phyloP scores from a whole-genome alignment of 2,888 invertebrate species.

The Acanthosoma haemorrhoidale region DNA sequence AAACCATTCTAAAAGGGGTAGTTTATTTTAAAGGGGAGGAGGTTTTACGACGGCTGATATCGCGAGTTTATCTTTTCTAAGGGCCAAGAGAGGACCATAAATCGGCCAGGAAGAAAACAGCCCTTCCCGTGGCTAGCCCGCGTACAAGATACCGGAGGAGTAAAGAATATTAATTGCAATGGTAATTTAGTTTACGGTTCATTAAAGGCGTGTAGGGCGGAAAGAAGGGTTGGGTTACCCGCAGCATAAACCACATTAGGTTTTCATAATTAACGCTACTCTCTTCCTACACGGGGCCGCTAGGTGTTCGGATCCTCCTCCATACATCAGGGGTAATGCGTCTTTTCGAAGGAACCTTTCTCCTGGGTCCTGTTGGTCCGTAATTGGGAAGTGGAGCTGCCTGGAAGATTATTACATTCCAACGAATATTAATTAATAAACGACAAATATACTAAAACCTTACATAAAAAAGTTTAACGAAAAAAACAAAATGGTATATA shows the following conservation, averaged over 20 bases:
- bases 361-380: too few relatives aligned
- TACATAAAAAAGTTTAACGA: too few relatives aligned
- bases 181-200: slow-evolving; percentile 55
- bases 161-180: slow-evolving; percentile 40
- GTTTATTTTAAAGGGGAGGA: slow-evolving; percentile 6
- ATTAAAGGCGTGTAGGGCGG: slow-evolving; percentile 46
- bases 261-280: slow-evolving; percentile 11
- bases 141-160: background rate
- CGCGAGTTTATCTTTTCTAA: slow-evolving; percentile 33
- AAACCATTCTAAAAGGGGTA: slow-evolving; percentile 21
- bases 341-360: too few relatives aligned
- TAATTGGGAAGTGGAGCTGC: too few relatives aligned
- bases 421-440: too few relatives aligned
- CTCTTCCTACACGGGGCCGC: background rate
- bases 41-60: slow-evolving; percentile 24
- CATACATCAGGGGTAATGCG: too few relatives aligned
- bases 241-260: slow-evolving; percentile 2
- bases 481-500: too few relatives aligned
- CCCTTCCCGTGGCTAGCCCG: background rate
- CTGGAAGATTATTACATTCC: too few relatives aligned
- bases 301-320: background rate
- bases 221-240: slow-evolving; percentile 23
- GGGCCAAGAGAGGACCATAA: slow-evolving; percentile 30
- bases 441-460: too few relatives aligned
- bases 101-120: slow-evolving; percentile 23